phyloP scores from a whole-genome alignment of 1,140 invertebrate species.

The Chionoecetes opilio region DNA sequence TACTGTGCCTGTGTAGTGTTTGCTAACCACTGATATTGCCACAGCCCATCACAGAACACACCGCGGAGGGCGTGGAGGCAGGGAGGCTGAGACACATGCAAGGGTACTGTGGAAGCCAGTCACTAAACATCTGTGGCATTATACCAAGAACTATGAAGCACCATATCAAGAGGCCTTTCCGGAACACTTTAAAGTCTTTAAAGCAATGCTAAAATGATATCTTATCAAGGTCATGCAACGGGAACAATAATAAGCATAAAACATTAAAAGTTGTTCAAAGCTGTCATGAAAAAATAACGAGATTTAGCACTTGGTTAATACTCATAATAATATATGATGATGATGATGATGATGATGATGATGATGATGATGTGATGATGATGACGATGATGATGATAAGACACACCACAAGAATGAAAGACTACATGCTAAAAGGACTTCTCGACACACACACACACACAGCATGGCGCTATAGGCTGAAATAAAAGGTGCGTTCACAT shows the following conservation, averaged over 20 bases:
- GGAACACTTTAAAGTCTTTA: background rate
- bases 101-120: background rate
- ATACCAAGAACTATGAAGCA: background rate
- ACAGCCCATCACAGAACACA: background rate
- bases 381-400: too few species aligned
- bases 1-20: conserved; percentile 7
- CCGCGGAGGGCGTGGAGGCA: too few species aligned
- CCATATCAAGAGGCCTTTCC: background rate
- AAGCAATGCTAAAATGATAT: background rate
- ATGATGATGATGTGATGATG: too few species aligned
- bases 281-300: background rate
- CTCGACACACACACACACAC: background rate
- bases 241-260: background rate
- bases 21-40: background rate
- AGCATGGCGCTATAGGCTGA: background rate
- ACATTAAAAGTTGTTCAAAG: background rate
- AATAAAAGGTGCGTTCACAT: too few species aligned
- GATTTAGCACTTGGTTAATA: background rate
- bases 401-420: background rate
- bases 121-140: background rate
- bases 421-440: background rate
- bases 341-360: too few species aligned
- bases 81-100: background rate
- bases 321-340: background rate
- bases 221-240: background rate